phyloP scores from a whole-genome alignment of 1,140 invertebrate species.

The Caenorhabditis inopinata region DNA sequence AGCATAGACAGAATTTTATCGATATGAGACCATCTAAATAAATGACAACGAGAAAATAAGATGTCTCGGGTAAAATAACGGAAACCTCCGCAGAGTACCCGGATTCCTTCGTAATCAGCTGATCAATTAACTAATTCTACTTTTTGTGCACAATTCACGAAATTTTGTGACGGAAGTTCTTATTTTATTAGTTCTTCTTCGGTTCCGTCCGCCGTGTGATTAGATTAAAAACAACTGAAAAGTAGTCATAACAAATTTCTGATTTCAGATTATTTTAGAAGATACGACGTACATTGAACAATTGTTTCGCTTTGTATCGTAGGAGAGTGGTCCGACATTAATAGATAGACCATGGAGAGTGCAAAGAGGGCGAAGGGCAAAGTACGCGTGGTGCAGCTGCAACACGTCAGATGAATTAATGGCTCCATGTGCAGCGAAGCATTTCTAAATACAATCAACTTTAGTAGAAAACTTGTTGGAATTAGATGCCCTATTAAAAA shows the following conservation, averaged over 20 bases:
- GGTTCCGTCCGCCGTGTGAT: too few species aligned
- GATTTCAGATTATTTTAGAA: not conserved
- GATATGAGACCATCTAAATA: not conserved
- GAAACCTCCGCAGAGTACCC: not conserved
- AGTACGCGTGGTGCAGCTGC: not conserved
- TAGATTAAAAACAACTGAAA: too few species aligned
- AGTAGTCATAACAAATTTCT: too few species aligned
- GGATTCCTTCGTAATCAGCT: not conserved
- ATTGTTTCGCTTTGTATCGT: too few species aligned
- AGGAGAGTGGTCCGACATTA: not conserved
- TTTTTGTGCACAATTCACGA: too few species aligned
- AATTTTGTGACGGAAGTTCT: too few species aligned
- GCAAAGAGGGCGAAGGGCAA: conserved; percentile 21
- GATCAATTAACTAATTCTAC: not conserved
- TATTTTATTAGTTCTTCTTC: too few species aligned
- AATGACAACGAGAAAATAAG: not conserved
- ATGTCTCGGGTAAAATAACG: not conserved
- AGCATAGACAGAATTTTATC: not conserved
- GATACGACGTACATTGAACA: not conserved
- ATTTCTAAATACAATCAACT: too few species aligned
- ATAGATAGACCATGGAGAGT: not conserved
- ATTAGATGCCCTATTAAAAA: too few species aligned
- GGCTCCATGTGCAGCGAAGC: not conserved
- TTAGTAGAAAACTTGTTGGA: too few species aligned
- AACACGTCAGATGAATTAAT: conserved; percentile 24